These are phyloP conservation scores for Dorcus parallelipipedus DNA, from an alignment of 2,888 invertebrate genomes.

Conservation along the genomic window DNA sequence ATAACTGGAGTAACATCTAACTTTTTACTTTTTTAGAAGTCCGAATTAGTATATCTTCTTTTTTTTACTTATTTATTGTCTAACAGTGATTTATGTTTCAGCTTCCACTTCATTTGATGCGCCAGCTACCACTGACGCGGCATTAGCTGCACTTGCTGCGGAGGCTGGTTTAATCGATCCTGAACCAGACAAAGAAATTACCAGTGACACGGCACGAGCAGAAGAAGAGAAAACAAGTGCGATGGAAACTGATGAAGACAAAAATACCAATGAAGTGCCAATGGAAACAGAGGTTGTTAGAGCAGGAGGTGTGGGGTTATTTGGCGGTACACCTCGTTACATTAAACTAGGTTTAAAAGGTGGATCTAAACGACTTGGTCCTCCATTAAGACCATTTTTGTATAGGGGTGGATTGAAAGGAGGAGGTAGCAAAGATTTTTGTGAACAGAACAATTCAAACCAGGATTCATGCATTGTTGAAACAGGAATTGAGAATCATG, in stretches of 20 bases:
- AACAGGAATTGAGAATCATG: background rate
- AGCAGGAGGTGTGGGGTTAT: conserved; percentile 32
- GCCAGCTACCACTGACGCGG: conserved; percentile 61
- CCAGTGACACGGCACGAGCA: conserved; percentile 16
- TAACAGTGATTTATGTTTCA: conserved; percentile 22
- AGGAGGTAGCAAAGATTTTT: conserved; percentile 44
- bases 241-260: conserved; percentile 14
- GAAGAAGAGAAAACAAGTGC: conserved; percentile 13
- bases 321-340: conserved; percentile 41
- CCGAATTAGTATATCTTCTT: background rate
- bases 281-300: conserved; percentile 11
- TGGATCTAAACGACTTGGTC: conserved; percentile 27
- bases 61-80: conserved; percentile 1
- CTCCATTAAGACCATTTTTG: conserved; percentile 28
- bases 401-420: conserved; percentile 42
- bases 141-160: conserved; percentile 59
- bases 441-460: conserved; percentile 19
- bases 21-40: too few relatives aligned
- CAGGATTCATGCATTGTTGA: background rate
- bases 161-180: conserved; percentile 61
- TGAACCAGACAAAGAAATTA: conserved; percentile 32
- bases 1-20: too few relatives aligned
- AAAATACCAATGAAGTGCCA: conserved; percentile 5
- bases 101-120: conserved; percentile 56
- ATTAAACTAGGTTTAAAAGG: conserved; percentile 45